Conservation (phyloP, 2,888 invertebrate species). For the Dyspetes luteomarginatus region DNA sequence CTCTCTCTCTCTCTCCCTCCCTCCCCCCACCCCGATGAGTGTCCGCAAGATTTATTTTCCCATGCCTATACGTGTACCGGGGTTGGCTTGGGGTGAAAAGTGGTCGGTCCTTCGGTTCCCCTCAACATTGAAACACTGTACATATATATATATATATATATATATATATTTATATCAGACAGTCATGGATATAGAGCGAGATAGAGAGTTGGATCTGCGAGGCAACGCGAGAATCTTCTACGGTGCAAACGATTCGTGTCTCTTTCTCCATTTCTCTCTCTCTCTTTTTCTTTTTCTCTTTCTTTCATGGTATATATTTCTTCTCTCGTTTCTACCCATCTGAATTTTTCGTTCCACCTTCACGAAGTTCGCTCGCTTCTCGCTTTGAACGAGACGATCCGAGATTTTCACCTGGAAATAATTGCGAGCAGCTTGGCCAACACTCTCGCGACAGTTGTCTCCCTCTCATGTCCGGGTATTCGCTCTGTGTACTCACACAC, state of each 20-base stretch:
- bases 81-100: conserved; percentile 75
- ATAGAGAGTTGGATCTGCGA: conserved; percentile 20
- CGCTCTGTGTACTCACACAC: background rate
- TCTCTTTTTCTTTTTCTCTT: background rate
- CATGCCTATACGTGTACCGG: conserved; percentile 75
- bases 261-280: conserved; percentile 44
- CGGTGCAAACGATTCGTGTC: conserved; percentile 35
- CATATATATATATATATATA: conserved; percentile 14
- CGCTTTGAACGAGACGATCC: conserved; percentile 7
- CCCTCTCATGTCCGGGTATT: background rate
- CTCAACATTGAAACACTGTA: conserved; percentile 55
- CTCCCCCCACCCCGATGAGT: conserved; percentile 77
- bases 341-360: background rate
- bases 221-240: conserved; percentile 39
- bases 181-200: conserved; percentile 26
- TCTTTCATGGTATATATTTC: background rate
- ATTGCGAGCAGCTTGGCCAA: background rate
- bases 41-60: conserved; percentile 83
- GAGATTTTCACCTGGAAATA: conserved; percentile 5
- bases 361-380: background rate
- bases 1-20: conserved; percentile 14
- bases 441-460: background rate
- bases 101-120: conserved; percentile 59
- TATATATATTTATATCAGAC: conserved; percentile 12
- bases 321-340: background rate